Base-by-base conservation (phyloP, 2,888 invertebrate genomes). In the Lepidochitona cinerea region DNA sequence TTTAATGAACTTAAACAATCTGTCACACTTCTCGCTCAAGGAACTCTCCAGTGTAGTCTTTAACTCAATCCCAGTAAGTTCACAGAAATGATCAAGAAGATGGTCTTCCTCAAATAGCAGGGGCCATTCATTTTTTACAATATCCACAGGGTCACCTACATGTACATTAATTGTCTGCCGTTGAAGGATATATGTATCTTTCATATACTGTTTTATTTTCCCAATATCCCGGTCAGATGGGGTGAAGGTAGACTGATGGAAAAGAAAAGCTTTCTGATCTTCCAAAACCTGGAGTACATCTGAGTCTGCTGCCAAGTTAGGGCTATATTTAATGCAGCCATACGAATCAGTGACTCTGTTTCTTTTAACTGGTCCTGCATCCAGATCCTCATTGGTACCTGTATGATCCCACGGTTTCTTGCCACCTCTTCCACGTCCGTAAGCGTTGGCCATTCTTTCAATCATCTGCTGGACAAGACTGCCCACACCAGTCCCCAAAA, bases 41-140 rank as follows among this genome's bases (percentile, higher is more conserved):
- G 4, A 29, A 26, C 26, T 29, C 23, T 23, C 32, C 12, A 59
- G 29, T 59, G 35, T 66, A 18, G 66, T 18, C n/a, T 66, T 66
- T 23, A 37, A 12, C 9, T 66, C 66, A 23, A 66, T 66, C 14
- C 66, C 66, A 36, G 37, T 66, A 12, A 66, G 29, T 36, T 66
- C 36, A 23, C 3, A 2, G 37, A 35, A 66, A 66, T 66, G 4
- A 26, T 37, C 37, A 35, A 66, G 2, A 18, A 66, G 18, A 29
- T 18, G n/a, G 14, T 37, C n/a, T 66, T 1, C 6, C 18, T 37
- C 37, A 66, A 66, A 66, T 23, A 66, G 66, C 1, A 66, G 66
- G 35, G 66, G 35, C 66, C 66, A 66, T 66, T 35, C 66, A 23
- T 1, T n/a, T 66, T 36, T 66, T 29, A 59, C 59, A 59, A 23